Conservation (phyloP, 2,888 invertebrate species). For the Heliconius charithonia region DNA sequence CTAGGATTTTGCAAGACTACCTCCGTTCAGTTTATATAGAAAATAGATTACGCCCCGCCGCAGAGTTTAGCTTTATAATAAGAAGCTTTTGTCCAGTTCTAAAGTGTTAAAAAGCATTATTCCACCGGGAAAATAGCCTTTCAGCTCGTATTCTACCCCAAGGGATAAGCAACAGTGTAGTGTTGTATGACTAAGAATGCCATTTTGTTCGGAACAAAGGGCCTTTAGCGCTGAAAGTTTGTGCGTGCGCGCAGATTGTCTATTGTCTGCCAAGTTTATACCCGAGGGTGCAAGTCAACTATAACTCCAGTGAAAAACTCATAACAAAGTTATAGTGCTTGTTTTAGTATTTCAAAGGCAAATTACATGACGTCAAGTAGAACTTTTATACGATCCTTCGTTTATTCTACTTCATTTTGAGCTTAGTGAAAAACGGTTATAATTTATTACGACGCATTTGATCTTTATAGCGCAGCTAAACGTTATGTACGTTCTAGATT, state of each 20-base stretch:
- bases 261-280: slow-evolving; percentile 55
- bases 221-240: slow-evolving; percentile 61
- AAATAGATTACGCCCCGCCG: slow-evolving; percentile 16
- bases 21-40: slow-evolving; percentile 14
- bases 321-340: slow-evolving; percentile 34
- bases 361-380: slow-evolving; percentile 31
- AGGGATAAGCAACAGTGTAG: slow-evolving; percentile 55
- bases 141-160: slow-evolving; percentile 31
- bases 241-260: slow-evolving; percentile 62
- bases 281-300: slow-evolving; percentile 34
- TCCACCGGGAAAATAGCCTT: slow-evolving; percentile 19
- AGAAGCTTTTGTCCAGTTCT: slow-evolving; percentile 19
- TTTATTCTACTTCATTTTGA: slow-evolving; percentile 13
- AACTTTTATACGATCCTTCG: slow-evolving; percentile 24
- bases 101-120: slow-evolving; percentile 26
- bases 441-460: slow-evolving; percentile 15
- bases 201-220: slow-evolving; percentile 71
- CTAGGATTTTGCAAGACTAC: slow-evolving; percentile 23
- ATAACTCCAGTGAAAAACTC: slow-evolving; percentile 38
- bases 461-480: slow-evolving; percentile 10
- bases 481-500: not conserved
- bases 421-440: slow-evolving; percentile 16
- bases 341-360: slow-evolving; percentile 34
- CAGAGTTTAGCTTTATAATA: slow-evolving; percentile 10
- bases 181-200: slow-evolving; percentile 64